Evolutionary conservation across 1,140 invertebrate genomes (phyloP), one percentile per base, ranked within the genome.

Genomic region (Colletes gigas): DNA sequence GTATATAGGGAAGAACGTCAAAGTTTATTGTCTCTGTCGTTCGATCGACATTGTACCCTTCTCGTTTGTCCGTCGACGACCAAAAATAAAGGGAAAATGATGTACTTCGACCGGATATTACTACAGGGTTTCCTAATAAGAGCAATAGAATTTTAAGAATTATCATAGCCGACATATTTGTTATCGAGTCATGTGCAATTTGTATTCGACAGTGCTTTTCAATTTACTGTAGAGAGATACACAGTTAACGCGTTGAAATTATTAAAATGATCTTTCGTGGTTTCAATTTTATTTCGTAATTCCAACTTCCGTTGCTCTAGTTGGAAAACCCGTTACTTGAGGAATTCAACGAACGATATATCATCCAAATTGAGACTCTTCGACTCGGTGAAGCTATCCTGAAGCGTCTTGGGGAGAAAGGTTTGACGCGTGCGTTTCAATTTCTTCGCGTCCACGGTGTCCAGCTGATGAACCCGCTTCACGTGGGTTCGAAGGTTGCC

Each of bases 401-500:
- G 86, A 6, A 82, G 12, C 72, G 88, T 88, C 4, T 82, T 82
- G 0, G 47, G 41, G 19, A 63, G 75, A 5, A 90, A 41, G 19
- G 89, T 69, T 39, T 92, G 88, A 15, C 87, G 89, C 4, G 19
- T 66, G 14, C 81, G 76, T 10, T 81, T 73, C 3, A 88, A 30
- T 71, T 91, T 89, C 15, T 89, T 92, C 0, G 54, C 70, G 4
- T 89, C 88, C 9, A 70, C 39, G 1, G 82, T 76, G 10, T 90
- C 85, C 14, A 89, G 3, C 14, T 89, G 86, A 77, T 95, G 94
- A 6, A 94, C 93, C 15, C 95, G 91, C 81, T 94, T 95, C 47
- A 95, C 90, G 88, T 96, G 95, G 4, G 94, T 95, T 82, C 94
- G 95, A 0, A 96, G 89, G 86, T 95, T 95, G 5, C 95, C 93